Base-by-base conservation (phyloP, 2,797 vertebrate species). In the Peromyscus aztecus region DNA sequence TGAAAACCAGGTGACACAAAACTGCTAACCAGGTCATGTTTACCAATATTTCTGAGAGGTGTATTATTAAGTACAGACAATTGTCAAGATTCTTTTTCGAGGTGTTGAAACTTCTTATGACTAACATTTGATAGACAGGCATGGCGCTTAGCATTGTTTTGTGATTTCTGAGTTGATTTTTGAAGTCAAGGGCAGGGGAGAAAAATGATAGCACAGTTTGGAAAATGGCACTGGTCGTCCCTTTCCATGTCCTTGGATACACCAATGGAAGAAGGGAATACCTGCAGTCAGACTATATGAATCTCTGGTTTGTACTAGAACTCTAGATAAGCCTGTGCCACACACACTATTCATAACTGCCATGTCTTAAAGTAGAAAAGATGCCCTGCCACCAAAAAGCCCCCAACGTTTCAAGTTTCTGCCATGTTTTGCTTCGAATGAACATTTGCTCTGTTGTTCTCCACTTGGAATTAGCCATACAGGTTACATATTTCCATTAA, bases 401-500 rank as follows among this genome's bases (percentile, higher is more conserved):
- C 75, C 94, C 19, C 71, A 57, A 34, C 71, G 16, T 71, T 43
- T 85, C 52, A 94, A 37, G 63, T 89, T 92, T 91, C 80, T 89
- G 73, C 86, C 46, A 91, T 34, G 77, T 83, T 82, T 91, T 65
- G 59, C 78, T 93, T 94, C 55, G 52, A 78, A 87, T 92, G 82
- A 92, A 67, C 11, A 55, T 71, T 84, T 80, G 29, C 29, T 95
- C 84, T 87, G 31, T 90, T 89, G 80, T 94, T 92, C 61, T 86
- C 21, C 21, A 31, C 27, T 81, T 92, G 75, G 87, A 83, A 91
- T 89, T 88, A 91, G 40, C 75, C 92, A 11, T 65, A n/a, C 17
- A 85, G 81, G 34, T 75, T 91, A 93, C 75, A 61, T 96, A 78
- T 88, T 85, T 97, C 67, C 40, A 95, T 94, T 94, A 19, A 95